A percentile compares a stretch with the other conserved stretches of the same genome.
Conservation (phyloP, 1,140 invertebrate genomes). For the Pantala flavescens region DNA sequence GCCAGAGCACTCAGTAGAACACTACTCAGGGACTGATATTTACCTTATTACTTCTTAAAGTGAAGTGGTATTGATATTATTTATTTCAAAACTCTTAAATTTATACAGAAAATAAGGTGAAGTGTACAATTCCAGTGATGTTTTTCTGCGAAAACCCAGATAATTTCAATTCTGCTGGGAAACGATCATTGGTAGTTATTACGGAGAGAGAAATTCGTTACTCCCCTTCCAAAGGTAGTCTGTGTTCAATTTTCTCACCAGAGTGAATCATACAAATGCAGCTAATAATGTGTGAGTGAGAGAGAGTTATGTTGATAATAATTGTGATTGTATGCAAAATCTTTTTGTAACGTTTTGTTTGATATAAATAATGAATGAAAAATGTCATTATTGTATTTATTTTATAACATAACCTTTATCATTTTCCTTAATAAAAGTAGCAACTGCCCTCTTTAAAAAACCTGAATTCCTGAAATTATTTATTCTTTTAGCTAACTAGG, state of each 20-base stretch:
- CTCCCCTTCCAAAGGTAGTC: conserved; percentile 7
- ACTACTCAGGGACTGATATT: conserved; percentile 45
- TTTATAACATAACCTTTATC: neutral
- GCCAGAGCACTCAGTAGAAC: conserved; percentile 41
- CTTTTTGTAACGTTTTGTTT: conserved; percentile 9
- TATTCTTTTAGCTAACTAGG: no score
- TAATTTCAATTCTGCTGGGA: neutral
- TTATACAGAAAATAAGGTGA: neutral
- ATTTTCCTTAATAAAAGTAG: neutral
- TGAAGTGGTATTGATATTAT: neutral
- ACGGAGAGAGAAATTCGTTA: neutral
- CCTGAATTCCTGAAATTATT: no score
- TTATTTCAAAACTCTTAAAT: neutral
- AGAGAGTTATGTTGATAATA: neutral
- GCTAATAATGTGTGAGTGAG: neutral
- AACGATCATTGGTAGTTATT: neutral
- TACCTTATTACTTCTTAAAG: neutral
- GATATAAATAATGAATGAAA: neutral
- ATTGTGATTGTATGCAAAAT: neutral
- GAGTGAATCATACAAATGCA: neutral
- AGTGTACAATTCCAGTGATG: neutral
- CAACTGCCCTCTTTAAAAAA: neutral
- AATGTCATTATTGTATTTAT: neutral
- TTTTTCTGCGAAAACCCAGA: neutral
- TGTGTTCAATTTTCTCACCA: neutral